Base-by-base conservation (phyloP, 64 coral and sea anemone species). In the Trachythela sp. region DNA sequence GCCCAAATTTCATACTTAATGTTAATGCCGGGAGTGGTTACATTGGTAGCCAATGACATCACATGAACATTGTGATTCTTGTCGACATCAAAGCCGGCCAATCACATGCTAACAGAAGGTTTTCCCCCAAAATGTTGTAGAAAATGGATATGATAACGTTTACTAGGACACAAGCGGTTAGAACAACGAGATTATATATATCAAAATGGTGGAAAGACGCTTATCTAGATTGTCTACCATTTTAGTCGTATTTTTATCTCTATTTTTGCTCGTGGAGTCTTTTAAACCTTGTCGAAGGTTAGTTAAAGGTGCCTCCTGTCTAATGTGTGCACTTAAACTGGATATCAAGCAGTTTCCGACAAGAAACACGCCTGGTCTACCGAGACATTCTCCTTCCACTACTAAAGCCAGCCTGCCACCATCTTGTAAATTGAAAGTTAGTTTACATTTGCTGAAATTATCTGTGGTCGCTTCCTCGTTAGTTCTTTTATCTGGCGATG, bases 391-490 rank as follows among this genome's bases (percentile, higher is more conserved):
- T 22, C 42, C 85, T 45, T 45, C 42, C 42, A 45, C 42, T 11
- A 45, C 14, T 24, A 29, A 29, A 14, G 20, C 85, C 14, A 14
- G n/a, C 26, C 8, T 45, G 37, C 48, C 86, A 50, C 86, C 86
- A 88, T 88, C 86, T 88, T 88, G 86, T 17, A 88, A 88, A 88
- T n/a, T 88, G 58, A 59, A 70, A 45, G 42, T 45, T 45, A 41
- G 86, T 50, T 59, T 88, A 31, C 56, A 88, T 67, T 52, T 88
- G 48, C 11, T 54, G 26, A 87, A 87, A 18, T n/a, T 29, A 87
- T 24, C 85, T 34, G 9, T 36, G 45, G n/a, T 30, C n/a, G 86
- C 56, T 42, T 88, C 51, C 6, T 70, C 30, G 26, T 70, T 88
- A 36, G 56, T 86, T 48, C 42, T 86, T 2, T 36, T 86, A 24